Evolutionary conservation across 2,888 invertebrate species (phyloP), one percentile per base, ranked within the genome.

Genomic region (Drosophila algonquin): DNA sequence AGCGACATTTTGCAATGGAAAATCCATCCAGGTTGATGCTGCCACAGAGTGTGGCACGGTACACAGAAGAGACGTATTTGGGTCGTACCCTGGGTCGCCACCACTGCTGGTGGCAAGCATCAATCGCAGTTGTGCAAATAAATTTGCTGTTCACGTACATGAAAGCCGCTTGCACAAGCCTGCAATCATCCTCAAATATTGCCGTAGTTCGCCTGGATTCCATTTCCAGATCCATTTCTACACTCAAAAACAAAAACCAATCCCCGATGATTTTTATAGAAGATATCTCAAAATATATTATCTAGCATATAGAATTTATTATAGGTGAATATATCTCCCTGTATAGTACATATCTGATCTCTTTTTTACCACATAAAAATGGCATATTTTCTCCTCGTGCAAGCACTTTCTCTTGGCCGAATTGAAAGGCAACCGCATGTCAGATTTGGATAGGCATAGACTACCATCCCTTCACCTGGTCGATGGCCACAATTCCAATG

Each of bases 181-280:
- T 80, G 76, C 84, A 89, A 90, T 85, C 84, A 86, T 80, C 89
- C 87, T 86, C 89, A 85, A 87, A 88, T 87, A 89, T 87, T 84
- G 88, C 85, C 88, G 79, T 85, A 81, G 35, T 30, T 57, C 35
- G 32, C 21, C 40, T 24, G 9, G 14, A 16, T 24, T 30, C 30
- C 30, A 50, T 27, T 40, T 48, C 40, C 40, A 40, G 50, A 50
- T 50, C 50, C 16, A 24, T 48, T 40, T 40, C 10, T 32, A 32
- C 32, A 32, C 32, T 32, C 32, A 9, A 32, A 32, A 32, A 32
- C 10, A 21, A 21, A 21, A 21, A 18, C 18, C 1, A 32, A 3
- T 32, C 7, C 7, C 3, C 4, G 24, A 24, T 24, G 24, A 18
- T 21, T 21, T 21, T 21, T 21, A 1, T 21, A 21, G 2, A 21